These are phyloP conservation scores for Bambusicola thoracicus DNA, from an alignment of 2,113 vertebrate species.

Conservation along the genomic window DNA sequence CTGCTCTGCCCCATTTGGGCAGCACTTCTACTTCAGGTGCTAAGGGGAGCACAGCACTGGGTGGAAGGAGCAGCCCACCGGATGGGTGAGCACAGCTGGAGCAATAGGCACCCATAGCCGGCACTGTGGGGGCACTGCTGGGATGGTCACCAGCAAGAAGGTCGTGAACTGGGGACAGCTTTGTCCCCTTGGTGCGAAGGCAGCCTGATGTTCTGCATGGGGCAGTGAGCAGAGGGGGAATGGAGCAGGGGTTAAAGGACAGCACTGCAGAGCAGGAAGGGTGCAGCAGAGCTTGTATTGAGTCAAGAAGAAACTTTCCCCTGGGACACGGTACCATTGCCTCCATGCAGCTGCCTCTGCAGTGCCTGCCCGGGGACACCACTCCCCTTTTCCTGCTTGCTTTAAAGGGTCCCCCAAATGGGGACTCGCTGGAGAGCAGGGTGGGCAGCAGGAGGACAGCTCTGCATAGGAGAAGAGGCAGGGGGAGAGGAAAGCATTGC, in stretches of 20 bases:
- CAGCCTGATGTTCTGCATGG: not conserved
- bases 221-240: fast-evolving
- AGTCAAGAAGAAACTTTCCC: slow-evolving; percentile 14
- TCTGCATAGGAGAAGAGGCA: not conserved
- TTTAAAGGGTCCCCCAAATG: not conserved
- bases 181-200: not conserved
- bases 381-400: not conserved
- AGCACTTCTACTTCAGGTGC: not conserved
- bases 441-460: not conserved
- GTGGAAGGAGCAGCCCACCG: not conserved
- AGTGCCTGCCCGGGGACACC: not conserved
- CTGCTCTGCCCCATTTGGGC: not conserved
- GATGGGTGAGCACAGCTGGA: fast-evolving
- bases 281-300: fast-evolving
- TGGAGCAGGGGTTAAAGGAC: not conserved
- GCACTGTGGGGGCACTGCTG: not conserved
- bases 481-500: not conserved
- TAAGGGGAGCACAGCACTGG: not conserved
- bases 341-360: not conserved
- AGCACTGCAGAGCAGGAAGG: not conserved
- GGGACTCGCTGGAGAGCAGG: not conserved
- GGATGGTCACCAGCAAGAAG: not conserved
- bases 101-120: not conserved
- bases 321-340: not conserved
- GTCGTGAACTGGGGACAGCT: fast-evolving